A percentile compares a stretch with the other conserved stretches of the same genome.
phyloP scores from a whole-genome alignment of 2,888 invertebrate genomes.

The Agrochola macilenta region DNA sequence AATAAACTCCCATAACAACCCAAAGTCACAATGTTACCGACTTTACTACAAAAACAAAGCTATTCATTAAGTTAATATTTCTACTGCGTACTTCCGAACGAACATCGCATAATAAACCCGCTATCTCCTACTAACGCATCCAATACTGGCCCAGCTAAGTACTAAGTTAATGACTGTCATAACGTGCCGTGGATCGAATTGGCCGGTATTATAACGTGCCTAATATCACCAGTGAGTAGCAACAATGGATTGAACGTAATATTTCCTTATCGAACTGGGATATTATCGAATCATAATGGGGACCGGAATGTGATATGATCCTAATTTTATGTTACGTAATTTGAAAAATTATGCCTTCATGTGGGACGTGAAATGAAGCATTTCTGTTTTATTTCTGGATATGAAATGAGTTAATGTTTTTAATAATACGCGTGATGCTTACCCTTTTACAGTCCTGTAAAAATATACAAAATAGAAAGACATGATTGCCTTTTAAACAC shows the following conservation, averaged over 20 bases:
- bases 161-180: slow-evolving; percentile 54
- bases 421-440: slow-evolving; percentile 2
- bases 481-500: slow-evolving; percentile 17
- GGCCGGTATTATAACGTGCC: slow-evolving; percentile 35
- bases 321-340: slow-evolving; percentile 35
- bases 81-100: slow-evolving; percentile 34
- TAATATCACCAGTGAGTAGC: slow-evolving; percentile 30
- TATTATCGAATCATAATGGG: slow-evolving; percentile 41
- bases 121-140: slow-evolving; percentile 41
- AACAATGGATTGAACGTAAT: slow-evolving; percentile 43
- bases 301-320: slow-evolving; percentile 31
- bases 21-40: background rate
- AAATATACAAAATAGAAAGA: slow-evolving; percentile 6
- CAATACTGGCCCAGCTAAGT: slow-evolving; percentile 34
- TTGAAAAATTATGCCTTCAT: slow-evolving; percentile 19
- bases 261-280: slow-evolving; percentile 48
- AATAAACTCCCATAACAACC: slow-evolving; percentile 20
- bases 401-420: slow-evolving; percentile 13
- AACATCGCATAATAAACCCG: slow-evolving; percentile 41
- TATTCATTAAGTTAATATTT: slow-evolving; percentile 40
- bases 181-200: slow-evolving; percentile 35
- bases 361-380: background rate
- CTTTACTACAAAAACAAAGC: slow-evolving; percentile 35
- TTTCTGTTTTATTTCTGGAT: slow-evolving; percentile 24
- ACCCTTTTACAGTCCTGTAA: slow-evolving; percentile 20